Evolutionary conservation across 2,797 vertebrate genomes (phyloP).

Genomic region (Periparus ater): DNA sequence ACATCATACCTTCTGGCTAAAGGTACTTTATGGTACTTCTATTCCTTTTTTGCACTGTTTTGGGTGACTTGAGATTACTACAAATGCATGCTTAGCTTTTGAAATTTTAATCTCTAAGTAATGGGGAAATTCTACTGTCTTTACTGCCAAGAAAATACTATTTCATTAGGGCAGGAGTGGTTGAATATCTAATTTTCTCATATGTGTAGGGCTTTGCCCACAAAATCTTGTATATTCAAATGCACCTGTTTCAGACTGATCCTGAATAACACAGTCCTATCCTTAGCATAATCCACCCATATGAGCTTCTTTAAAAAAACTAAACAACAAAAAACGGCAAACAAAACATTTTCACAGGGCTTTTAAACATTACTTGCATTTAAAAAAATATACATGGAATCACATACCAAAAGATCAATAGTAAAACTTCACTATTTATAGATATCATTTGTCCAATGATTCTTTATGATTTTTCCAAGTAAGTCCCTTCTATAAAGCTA

Average conservation of each 20-base stretch:
- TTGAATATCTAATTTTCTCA: neutral
- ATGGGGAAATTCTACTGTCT: neutral
- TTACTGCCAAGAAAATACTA: neutral
- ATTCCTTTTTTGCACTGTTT: neutral
- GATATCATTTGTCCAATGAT: neutral
- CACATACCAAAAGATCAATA: neutral
- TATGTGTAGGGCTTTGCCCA: neutral
- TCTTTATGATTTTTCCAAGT: neutral
- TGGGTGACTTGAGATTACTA: neutral
- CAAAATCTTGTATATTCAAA: neutral
- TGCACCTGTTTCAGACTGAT: neutral
- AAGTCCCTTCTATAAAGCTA: neutral
- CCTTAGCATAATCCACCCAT: neutral
- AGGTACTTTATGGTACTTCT: conserved; percentile 3
- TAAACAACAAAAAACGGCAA: neutral
- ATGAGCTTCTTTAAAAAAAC: neutral
- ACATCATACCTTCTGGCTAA: neutral
- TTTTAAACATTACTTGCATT: neutral
- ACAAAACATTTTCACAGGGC: neutral
- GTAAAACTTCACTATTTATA: neutral
- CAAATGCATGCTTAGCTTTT: neutral
- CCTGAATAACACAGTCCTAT: neutral
- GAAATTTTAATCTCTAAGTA: neutral
- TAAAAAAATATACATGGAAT: neutral
- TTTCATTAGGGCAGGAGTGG: neutral